Evolutionary conservation across 2,797 vertebrate genomes (phyloP), one percentile per base, ranked within the genome.

Genomic region (Enteromius treurensis): DNA sequence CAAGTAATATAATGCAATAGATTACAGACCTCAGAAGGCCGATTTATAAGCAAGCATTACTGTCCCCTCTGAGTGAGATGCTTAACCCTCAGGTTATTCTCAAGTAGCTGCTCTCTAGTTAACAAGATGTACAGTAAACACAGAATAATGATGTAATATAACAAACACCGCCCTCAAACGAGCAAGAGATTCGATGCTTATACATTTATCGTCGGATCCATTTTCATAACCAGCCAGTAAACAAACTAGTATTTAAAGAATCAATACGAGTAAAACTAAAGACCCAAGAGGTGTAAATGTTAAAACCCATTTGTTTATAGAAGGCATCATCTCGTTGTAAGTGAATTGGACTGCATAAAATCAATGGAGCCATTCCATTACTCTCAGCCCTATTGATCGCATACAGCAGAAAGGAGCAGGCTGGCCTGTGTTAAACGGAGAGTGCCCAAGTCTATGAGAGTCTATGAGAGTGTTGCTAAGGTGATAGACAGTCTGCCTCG

Each of bases 331-430:
- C 23, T 70, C 58, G 32, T 34, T 77, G 71, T 77, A 87, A 87
- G 60, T 84, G 75, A 87, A 87, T 69, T 77, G 76, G 5, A 42
- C 70, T 85, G 79, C 60, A 82, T 80, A 74, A 84, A 88, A 88
- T 88, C 87, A 82, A 88, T 88, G 58, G 45, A 78, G 29, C 68
- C 81, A 85, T 85, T 88, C 75, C 81, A 86, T 87, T 87, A 85
- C 82, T 67, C 37, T 77, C 84, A 80, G 26, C 23, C 37, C 15
- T 80, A 87, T 84, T 55, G 87, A 87, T 86, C 69, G 32, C 60
- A 11, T 9, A 47, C 49, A 67, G 75, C n/a, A 71, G 55, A 69
- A 37, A 83, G 70, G 40, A 51, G 45, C 53, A 37, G 77, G 7
- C 69, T 26, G 67, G 47, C 26, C 67, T 51, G 80, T 77, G 85